A percentile compares a stretch with the other conserved stretches of the same genome.
These are phyloP conservation scores for Embidobia sp. DNA, from an alignment of 2,888 invertebrate species.

Conservation along the genomic window DNA sequence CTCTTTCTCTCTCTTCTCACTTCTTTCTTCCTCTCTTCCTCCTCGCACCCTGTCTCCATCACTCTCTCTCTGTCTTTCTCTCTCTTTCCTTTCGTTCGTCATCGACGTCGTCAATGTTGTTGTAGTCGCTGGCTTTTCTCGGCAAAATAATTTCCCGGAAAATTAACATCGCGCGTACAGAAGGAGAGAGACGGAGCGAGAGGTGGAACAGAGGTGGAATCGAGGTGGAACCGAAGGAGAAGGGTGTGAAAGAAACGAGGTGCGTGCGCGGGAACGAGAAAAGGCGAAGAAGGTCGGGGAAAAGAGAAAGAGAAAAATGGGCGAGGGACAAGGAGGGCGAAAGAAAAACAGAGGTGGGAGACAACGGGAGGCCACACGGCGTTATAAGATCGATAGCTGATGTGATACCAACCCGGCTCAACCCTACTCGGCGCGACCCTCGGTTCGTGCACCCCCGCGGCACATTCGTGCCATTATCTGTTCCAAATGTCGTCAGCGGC, in stretches of 20 bases:
- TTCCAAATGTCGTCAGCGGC: conserved; percentile 81
- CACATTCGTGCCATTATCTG: conserved; percentile 81
- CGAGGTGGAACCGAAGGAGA: conserved; percentile 6
- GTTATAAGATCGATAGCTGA: conserved; percentile 82
- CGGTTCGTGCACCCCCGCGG: conserved; percentile 81
- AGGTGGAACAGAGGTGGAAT: conserved; percentile 8
- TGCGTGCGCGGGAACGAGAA: conserved; percentile 50
- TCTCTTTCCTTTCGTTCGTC: conserved; percentile 56
- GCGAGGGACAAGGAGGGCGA: conserved; percentile 65
- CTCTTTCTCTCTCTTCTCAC: conserved; percentile 32
- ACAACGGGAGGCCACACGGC: conserved; percentile 77
- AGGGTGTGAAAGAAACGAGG: conserved; percentile 12
- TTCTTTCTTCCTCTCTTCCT: not conserved
- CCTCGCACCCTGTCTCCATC: not conserved
- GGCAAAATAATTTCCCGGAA: conserved; percentile 76
- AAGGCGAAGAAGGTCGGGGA: conserved; percentile 49
- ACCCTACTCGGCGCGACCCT: conserved; percentile 74
- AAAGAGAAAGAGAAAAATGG: conserved; percentile 64
- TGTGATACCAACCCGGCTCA: conserved; percentile 79
- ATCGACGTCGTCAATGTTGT: conserved; percentile 55
- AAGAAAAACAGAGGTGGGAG: conserved; percentile 71
- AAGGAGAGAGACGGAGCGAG: not conserved
- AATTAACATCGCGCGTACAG: conserved; percentile 72
- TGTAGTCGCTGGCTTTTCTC: conserved; percentile 65
- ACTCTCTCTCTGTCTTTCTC: conserved; percentile 35